Base-by-base conservation (phyloP, 2,113 vertebrate species). In the Trogon melanurus region DNA sequence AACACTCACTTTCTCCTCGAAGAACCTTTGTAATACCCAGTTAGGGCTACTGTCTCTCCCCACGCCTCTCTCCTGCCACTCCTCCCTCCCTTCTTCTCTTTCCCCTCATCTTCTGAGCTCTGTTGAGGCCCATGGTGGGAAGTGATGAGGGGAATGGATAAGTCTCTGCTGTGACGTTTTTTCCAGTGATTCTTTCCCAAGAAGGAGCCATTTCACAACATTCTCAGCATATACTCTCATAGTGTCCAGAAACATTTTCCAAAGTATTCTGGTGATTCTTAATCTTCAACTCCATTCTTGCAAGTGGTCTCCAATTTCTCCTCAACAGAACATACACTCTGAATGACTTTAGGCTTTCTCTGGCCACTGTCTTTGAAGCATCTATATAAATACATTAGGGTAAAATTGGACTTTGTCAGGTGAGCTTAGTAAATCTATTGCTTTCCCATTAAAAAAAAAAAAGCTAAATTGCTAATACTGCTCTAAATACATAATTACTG, bases 201-300 rank as follows among this genome's bases (percentile, higher is more conserved):
- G 60, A 95, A 91, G 38, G 18, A 92, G 41, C n/a, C 36, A 69
- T 79, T 85, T 90, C 72, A 69, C 23, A 64, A 50, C 5, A 3
- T 79, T 91, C 27, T 53, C 53, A 74, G 26, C 29, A 76, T 38
- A 76, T 23, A 56, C 12, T 65, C 45, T 74, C 60, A 44, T 2
- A 58, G 29, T 26, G 26, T 91, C 62, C 73, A 96, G 82, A 96
- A 91, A 58, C 25, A 54, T 27, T 92, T 94, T 84, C 56, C 80
- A 89, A 95, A 91, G 53, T 67, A 69, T 88, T 91, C 30, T 61
- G 47, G 65, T 32, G 26, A 79, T 71, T 69, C 38, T 88, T 84
- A 32, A 69, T 89, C 85, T 87, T 73, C 51, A 80, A 69, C 23
- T 93, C n/a, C 10, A 8, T 84, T 85, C 58, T 54, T 73, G 72